phyloP scores from a whole-genome alignment of 2,113 vertebrate species.

The Anarrhichthys ocellatus region DNA sequence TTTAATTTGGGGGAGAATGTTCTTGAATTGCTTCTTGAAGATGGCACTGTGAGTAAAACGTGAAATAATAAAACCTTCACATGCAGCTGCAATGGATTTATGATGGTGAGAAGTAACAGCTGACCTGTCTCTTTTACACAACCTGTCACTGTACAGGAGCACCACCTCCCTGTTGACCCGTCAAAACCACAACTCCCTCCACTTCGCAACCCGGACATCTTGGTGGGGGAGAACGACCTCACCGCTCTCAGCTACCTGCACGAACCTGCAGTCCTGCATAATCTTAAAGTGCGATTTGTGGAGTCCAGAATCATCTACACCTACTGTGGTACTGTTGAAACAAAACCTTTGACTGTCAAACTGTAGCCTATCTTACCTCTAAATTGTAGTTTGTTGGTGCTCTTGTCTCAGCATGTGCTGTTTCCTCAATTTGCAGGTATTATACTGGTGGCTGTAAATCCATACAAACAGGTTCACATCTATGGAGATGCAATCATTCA shows the following conservation, averaged over 20 bases:
- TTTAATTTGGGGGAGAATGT: constrained; percentile 85
- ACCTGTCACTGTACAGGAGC: constrained; percentile 79
- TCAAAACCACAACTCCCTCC: constrained; percentile 85
- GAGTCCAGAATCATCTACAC: constrained; percentile 98
- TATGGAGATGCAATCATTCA: constrained; percentile 98
- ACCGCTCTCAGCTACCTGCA: constrained; percentile 98
- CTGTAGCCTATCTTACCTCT: background rate
- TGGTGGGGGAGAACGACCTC: constrained; percentile 98
- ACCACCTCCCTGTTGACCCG: constrained; percentile 84
- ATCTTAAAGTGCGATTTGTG: constrained; percentile 93
- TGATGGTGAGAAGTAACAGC: background rate
- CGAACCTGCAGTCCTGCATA: constrained; percentile 95
- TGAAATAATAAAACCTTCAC: constrained; percentile 20
- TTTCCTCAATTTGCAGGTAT: constrained; percentile 86
- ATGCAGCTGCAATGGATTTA: constrained; percentile 5
- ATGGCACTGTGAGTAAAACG: constrained; percentile 88
- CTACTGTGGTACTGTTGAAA: constrained; percentile 89
- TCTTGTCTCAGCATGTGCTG: constrained; percentile 17
- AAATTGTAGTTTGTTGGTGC: background rate
- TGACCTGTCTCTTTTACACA: constrained; percentile 23
- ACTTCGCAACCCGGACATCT: constrained; percentile 95
- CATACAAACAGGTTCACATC: constrained; percentile 93
- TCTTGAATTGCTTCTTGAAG: constrained; percentile 89
- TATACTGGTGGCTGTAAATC: constrained; percentile 97
- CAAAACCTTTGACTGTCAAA: background rate